Conservation (phyloP, 2,888 invertebrate species). For the Habroteleia sp. region DNA sequence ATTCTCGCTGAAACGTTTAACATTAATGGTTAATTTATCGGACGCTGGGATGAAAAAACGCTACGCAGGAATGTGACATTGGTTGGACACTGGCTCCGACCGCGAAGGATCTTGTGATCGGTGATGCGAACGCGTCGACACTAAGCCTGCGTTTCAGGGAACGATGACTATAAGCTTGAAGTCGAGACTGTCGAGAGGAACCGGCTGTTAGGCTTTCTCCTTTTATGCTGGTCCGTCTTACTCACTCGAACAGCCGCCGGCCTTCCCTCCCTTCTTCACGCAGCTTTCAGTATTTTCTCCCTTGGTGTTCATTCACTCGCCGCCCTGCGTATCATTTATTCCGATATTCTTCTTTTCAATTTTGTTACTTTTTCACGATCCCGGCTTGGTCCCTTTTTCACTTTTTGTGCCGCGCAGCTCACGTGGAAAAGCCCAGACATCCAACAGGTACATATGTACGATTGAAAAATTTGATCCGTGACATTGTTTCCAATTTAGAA, state of each 20-base stretch:
- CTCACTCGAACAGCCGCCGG: slow-evolving; percentile 44
- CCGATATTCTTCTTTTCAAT: slow-evolving; percentile 53
- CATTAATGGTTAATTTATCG: slow-evolving; percentile 21
- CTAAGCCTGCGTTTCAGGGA: slow-evolving; percentile 59
- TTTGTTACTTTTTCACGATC: slow-evolving; percentile 55
- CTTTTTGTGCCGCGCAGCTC: slow-evolving; percentile 12
- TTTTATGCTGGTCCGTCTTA: slow-evolving; percentile 59
- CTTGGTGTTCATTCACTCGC: slow-evolving; percentile 59
- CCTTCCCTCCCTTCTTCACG: slow-evolving; percentile 27
- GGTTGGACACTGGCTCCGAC: slow-evolving; percentile 8
- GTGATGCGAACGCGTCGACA: slow-evolving; percentile 61
- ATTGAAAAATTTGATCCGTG: background rate
- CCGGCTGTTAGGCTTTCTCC: slow-evolving; percentile 62
- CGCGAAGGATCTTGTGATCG: slow-evolving; percentile 42
- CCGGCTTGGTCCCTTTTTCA: slow-evolving; percentile 15
- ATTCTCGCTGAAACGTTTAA: background rate
- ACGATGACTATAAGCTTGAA: slow-evolving; percentile 56
- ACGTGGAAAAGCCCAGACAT: slow-evolving; percentile 4
- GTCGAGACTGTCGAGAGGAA: slow-evolving; percentile 61
- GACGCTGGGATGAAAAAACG: slow-evolving; percentile 12
- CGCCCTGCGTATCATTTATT: slow-evolving; percentile 45
- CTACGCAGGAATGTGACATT: slow-evolving; percentile 44
- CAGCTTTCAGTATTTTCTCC: slow-evolving; percentile 57
- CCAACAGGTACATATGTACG: slow-evolving; percentile 31
- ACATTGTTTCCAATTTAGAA: background rate